Conservation (phyloP, 1,140 invertebrate species). For the Penaeus chinensis region DNA sequence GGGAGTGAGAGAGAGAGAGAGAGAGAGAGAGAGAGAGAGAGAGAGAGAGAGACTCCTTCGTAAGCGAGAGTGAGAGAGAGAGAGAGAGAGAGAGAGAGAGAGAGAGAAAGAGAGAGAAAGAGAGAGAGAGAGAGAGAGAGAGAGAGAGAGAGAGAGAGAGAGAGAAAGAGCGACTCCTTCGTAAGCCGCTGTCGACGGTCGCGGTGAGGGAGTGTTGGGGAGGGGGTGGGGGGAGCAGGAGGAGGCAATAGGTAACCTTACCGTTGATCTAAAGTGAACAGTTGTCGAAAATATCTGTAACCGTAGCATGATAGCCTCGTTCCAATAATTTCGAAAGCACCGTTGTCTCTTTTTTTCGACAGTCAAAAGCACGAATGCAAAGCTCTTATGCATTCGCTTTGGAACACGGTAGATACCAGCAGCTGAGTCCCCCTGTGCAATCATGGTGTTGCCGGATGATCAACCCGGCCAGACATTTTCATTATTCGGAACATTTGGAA, state of each 20-base stretch:
- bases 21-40: too few species aligned
- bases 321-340: constrained; percentile 54
- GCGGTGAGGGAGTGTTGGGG: not conserved
- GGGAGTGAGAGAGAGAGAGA: too few species aligned
- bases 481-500: not conserved
- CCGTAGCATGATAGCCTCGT: constrained; percentile 40
- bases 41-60: too few species aligned
- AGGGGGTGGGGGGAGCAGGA: not conserved
- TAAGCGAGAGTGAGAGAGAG: too few species aligned
- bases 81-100: too few species aligned
- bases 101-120: too few species aligned
- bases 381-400: constrained; percentile 57
- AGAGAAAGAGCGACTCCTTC: too few species aligned
- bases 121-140: too few species aligned
- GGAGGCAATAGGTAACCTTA: constrained; percentile 1
- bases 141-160: too few species aligned
- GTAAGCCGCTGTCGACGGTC: too few species aligned
- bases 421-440: constrained; percentile 33
- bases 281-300: constrained; percentile 40
- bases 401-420: constrained; percentile 14
- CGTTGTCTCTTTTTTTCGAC: constrained; percentile 21
- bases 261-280: constrained; percentile 30
- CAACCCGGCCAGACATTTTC: constrained; percentile 28
- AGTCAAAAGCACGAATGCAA: constrained; percentile 53
- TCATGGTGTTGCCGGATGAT: constrained; percentile 56